Evolutionary conservation across 2,888 invertebrate genomes (phyloP).

Genomic region (Dromius quadrimaculatus): DNA sequence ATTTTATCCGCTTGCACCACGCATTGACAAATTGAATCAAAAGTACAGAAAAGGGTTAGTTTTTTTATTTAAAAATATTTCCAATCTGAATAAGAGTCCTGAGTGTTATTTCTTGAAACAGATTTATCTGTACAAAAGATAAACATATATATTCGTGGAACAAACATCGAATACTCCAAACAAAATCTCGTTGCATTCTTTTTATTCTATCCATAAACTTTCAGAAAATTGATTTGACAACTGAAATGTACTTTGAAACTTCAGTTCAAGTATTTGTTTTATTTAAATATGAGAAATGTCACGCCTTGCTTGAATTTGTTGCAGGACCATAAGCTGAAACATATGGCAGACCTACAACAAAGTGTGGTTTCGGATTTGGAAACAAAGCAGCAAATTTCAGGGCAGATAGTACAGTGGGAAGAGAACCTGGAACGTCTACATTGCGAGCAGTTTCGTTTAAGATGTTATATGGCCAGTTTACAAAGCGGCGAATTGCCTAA

Average conservation of each 20-base stretch:
- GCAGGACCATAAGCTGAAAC: conserved; percentile 96
- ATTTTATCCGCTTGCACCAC: too few species aligned
- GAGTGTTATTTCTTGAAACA: neutral
- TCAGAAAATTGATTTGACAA: neutral
- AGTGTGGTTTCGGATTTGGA: conserved; percentile 95
- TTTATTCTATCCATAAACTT: conserved; percentile 15
- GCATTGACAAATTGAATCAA: too few species aligned
- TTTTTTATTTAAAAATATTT: too few species aligned
- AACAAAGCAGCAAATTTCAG: conserved; percentile 90
- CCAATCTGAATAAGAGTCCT: too few species aligned
- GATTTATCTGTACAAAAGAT: conserved; percentile 17
- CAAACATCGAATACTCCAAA: conserved; percentile 32
- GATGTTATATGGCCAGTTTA: conserved; percentile 97
- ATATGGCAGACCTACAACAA: conserved; percentile 98
- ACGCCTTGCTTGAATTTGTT: conserved; percentile 57
- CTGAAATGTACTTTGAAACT: neutral
- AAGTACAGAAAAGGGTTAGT: too few species aligned
- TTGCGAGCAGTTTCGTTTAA: conserved; percentile 95
- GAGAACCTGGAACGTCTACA: conserved; percentile 96
- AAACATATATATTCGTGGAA: conserved; percentile 46
- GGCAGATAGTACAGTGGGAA: conserved; percentile 96
- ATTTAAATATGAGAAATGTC: neutral
- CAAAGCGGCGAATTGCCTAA: conserved; percentile 96
- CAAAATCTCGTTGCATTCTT: conserved; percentile 5
- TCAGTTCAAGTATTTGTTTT: neutral